Conservation (phyloP, 2,888 invertebrate species). For the Ypsolopha scabrella region DNA sequence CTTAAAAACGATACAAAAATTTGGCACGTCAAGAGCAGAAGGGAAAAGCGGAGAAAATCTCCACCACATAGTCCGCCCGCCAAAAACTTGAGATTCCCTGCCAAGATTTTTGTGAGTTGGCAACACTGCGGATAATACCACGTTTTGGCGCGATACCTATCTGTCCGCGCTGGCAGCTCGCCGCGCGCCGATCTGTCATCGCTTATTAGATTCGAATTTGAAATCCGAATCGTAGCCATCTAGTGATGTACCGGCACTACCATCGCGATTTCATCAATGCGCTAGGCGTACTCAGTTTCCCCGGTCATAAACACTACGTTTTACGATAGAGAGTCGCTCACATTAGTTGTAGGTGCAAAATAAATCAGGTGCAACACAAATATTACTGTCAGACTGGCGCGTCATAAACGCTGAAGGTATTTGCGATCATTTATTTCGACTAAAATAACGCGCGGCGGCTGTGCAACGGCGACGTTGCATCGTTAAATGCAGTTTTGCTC, state of each 20-base stretch:
- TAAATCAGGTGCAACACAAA: slow-evolving; percentile 55
- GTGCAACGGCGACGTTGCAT: slow-evolving; percentile 22
- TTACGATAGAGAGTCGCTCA: slow-evolving; percentile 33
- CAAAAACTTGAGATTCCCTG: slow-evolving; percentile 16
- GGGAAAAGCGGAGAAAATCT: slow-evolving; percentile 12
- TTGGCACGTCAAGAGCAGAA: slow-evolving; percentile 19
- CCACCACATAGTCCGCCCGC: slow-evolving; percentile 10
- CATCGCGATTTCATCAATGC: neutral
- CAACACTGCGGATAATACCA: slow-evolving; percentile 19
- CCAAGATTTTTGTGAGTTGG: slow-evolving; percentile 24
- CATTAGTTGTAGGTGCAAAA: slow-evolving; percentile 23
- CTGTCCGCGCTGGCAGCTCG: slow-evolving; percentile 13
- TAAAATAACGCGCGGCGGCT: slow-evolving; percentile 31
- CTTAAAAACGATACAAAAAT: slow-evolving; percentile 14
- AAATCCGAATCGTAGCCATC: slow-evolving; percentile 20
- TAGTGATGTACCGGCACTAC: neutral
- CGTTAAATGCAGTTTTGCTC: slow-evolving; percentile 50
- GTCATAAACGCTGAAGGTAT: slow-evolving; percentile 45
- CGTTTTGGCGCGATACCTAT: slow-evolving; percentile 16
- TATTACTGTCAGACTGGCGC: slow-evolving; percentile 44
- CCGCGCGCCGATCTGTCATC: slow-evolving; percentile 7
- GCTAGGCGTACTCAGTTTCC: neutral
- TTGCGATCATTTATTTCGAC: slow-evolving; percentile 35
- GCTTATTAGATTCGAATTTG: slow-evolving; percentile 16
- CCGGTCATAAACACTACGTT: slow-evolving; percentile 33